Percentiles rank a stretch among this genome's conserved stretches.
Evolutionary conservation across 2,113 vertebrate species (phyloP).

Genomic region (Tor tambroides): DNA sequence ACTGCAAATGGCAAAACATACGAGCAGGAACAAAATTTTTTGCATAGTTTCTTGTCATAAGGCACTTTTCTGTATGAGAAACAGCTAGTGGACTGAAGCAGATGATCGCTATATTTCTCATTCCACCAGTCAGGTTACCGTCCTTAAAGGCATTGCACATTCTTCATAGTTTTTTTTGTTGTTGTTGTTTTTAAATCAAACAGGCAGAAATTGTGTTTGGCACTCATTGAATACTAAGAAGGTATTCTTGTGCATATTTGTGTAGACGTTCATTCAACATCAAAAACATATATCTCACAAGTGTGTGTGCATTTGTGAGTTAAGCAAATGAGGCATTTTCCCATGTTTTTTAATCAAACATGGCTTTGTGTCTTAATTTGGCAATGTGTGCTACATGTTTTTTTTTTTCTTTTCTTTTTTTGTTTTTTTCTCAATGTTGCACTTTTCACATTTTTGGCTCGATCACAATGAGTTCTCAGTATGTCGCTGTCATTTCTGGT

Average conservation of each 20-base stretch:
- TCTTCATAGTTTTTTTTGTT: conserved; percentile 47
- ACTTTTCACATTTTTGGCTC: conserved; percentile 29
- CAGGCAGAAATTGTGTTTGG: conserved; percentile 53
- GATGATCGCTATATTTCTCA: conserved; percentile 43
- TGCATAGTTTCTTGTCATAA: conserved; percentile 96
- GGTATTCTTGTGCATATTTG: conserved; percentile 72
- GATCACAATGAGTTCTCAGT: conserved; percentile 35
- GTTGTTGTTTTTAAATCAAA: conserved; percentile 19
- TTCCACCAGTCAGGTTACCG: conserved; percentile 52
- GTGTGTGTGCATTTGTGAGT: conserved; percentile 66
- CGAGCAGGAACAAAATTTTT: conserved; percentile 79
- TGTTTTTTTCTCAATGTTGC: not conserved
- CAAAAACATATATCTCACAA: conserved; percentile 66
- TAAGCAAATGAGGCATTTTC: conserved; percentile 71
- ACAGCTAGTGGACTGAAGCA: conserved; percentile 65
- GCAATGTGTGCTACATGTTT: conserved; percentile 43
- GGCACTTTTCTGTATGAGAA: conserved; percentile 83
- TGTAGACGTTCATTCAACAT: conserved; percentile 70
- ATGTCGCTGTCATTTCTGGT: conserved; percentile 21
- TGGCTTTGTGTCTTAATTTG: conserved; percentile 47
- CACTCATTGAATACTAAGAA: conserved; percentile 63
- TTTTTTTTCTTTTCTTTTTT: not conserved
- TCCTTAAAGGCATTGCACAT: conserved; percentile 61
- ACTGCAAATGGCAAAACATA: conserved; percentile 66
- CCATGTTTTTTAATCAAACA: conserved; percentile 25